Conservation (phyloP, 1,140 invertebrate species). For the Periplaneta americana region DNA sequence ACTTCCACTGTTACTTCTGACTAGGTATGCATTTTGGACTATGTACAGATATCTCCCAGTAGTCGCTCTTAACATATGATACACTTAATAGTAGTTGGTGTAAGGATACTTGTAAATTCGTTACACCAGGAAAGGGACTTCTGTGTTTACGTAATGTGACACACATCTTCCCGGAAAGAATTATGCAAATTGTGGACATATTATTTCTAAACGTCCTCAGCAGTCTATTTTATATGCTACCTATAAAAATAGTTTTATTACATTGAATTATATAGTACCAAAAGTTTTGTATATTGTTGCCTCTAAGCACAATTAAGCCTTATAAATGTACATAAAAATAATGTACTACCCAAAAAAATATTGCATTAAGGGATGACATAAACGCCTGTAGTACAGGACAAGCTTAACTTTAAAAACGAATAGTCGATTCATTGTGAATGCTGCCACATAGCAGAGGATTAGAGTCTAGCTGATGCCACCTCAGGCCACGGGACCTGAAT, state of each 20-base stretch:
- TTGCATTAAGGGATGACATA: background rate
- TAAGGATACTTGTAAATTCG: background rate
- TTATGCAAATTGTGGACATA: background rate
- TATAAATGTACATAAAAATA: background rate
- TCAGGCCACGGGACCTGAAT: background rate
- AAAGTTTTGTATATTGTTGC: background rate
- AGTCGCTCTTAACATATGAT: background rate
- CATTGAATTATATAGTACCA: background rate
- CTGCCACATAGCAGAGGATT: background rate
- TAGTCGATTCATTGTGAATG: background rate
- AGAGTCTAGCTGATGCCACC: background rate
- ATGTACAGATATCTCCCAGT: background rate
- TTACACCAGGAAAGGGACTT: background rate
- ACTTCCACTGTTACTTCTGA: background rate
- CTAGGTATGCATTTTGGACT: background rate
- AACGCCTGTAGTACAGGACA: background rate
- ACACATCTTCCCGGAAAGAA: no score
- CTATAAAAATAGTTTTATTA: background rate
- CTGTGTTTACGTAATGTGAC: no score
- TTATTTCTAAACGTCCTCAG: background rate
- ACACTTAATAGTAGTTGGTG: background rate
- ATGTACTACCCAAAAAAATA: background rate
- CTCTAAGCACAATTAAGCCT: background rate
- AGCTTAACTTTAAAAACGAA: background rate
- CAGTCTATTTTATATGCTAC: background rate